Percentiles rank a stretch among this genome's conserved stretches.
These are phyloP conservation scores for Poecilia gillii DNA, from an alignment of 2,797 vertebrate species.

Conservation along the genomic window DNA sequence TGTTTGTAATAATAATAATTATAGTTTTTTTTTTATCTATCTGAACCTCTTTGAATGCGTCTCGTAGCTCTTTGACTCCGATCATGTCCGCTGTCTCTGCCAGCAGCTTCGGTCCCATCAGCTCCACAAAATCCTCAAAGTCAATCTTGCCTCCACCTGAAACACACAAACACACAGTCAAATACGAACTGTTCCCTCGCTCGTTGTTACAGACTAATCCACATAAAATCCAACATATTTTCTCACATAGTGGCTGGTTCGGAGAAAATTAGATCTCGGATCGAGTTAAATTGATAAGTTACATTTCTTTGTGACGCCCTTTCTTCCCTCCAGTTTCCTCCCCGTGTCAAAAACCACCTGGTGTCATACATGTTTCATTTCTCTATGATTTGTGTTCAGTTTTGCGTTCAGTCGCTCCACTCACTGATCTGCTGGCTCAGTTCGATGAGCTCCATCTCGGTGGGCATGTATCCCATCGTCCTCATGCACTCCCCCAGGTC, in stretches of 20 bases:
- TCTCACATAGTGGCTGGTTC: not conserved
- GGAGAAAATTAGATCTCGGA: not conserved
- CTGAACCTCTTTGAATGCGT: constrained; percentile 90
- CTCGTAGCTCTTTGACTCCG: constrained; percentile 91
- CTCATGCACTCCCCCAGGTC: constrained; percentile 98
- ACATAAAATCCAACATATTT: not conserved
- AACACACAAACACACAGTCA: constrained; percentile 12
- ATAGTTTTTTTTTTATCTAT: not conserved
- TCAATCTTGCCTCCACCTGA: constrained; percentile 90
- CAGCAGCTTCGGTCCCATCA: constrained; percentile 97
- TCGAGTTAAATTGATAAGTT: not conserved
- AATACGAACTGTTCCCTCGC: not conserved
- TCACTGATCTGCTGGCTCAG: constrained; percentile 94
- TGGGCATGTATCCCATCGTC: constrained; percentile 98
- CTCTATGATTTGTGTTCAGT: not conserved
- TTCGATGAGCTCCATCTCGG: constrained; percentile 98
- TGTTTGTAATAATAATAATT: not conserved
- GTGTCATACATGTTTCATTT: not conserved
- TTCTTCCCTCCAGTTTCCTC: not conserved
- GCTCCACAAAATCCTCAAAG: constrained; percentile 95
- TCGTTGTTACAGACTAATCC: not conserved
- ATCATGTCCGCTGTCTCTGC: constrained; percentile 97
- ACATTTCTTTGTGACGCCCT: too few relatives aligned
- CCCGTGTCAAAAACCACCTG: not conserved
- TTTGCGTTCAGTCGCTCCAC: constrained; percentile 32